Evolutionary conservation across 2,113 vertebrate genomes (phyloP), one percentile per base, ranked within the genome.

Genomic region (Clarias magur): DNA sequence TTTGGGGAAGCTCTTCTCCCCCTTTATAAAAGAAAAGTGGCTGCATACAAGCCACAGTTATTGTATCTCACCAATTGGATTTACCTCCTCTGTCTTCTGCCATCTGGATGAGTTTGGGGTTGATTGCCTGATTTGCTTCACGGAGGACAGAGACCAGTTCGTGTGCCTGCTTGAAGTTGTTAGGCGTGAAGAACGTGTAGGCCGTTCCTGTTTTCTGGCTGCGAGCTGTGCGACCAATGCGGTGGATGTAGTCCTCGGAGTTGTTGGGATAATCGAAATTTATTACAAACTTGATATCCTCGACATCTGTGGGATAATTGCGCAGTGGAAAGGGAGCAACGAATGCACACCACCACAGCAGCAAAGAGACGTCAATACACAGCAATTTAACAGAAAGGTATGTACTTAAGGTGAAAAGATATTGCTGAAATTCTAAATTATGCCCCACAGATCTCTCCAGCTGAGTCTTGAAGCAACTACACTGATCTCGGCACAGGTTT

Each of bases 261-360:
- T 99, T 99, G 97, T 99, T 99, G 94, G 98, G 98, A 97, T 99
- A 99, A 97, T 99, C 98, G 97, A 97, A 99, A 97, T 99, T 99
- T 97, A 99, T 99, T 97, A 99, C 98, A 98, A 99, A 99, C 98
- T 99, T 99, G 95, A 99, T 97, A 94, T 99, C 98, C 96, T 99
- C 98, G 94, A 99, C 98, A 99, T 99, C 98, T 99, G 98, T 97
- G 97, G 97, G 92, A 73, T 90, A 85, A 91, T 9, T 93, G 78
- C 38, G 95, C 94, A 96, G 94, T 88, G 93, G 93, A 94, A 85
- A 87, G 30, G 60, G 42, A 21, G 84, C 53, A 80, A 60, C 54
- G 21, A 27, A 25, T 23, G 78, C 82, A 84, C 85, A 67, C 87
- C 82, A 65, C 87, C 89, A 88, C 85, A 82, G 82, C 87, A 70